Percentiles rank a stretch among this genome's conserved stretches.
Conservation (phyloP, 2,113 vertebrate genomes). For the Mastomys coucha region DNA sequence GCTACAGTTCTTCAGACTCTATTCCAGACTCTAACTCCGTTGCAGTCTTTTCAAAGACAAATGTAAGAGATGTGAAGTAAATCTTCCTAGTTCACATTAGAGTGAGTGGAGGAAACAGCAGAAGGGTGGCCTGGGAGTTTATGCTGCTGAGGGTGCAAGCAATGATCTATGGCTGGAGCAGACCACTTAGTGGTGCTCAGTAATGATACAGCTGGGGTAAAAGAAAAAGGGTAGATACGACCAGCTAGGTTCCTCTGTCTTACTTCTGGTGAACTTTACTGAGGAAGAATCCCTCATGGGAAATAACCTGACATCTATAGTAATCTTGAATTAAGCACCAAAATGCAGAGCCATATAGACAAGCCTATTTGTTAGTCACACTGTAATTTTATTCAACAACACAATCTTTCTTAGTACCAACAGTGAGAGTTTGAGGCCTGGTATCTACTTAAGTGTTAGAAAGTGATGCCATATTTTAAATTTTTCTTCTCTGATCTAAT, state of each 20-base stretch:
- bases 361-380: not conserved
- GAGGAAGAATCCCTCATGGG: not conserved
- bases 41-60: not conserved
- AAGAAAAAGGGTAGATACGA: not conserved
- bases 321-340: not conserved
- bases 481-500: not conserved
- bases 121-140: not conserved
- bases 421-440: not conserved
- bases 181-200: fast-evolving
- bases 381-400: not conserved
- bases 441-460: not conserved
- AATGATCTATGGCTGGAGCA: not conserved
- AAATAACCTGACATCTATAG: not conserved
- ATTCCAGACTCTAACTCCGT: not conserved
- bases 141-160: fast-evolving
- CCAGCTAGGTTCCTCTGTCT: not conserved
- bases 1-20: not conserved
- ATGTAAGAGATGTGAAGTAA: not conserved
- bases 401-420: not conserved
- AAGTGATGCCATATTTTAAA: not conserved
- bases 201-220: not conserved
- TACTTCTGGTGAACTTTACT: not conserved
- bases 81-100: not conserved
- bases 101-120: not conserved
- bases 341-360: not conserved